Evolutionary conservation across 2,113 vertebrate species (phyloP).

Genomic region (Mixornis gularis): DNA sequence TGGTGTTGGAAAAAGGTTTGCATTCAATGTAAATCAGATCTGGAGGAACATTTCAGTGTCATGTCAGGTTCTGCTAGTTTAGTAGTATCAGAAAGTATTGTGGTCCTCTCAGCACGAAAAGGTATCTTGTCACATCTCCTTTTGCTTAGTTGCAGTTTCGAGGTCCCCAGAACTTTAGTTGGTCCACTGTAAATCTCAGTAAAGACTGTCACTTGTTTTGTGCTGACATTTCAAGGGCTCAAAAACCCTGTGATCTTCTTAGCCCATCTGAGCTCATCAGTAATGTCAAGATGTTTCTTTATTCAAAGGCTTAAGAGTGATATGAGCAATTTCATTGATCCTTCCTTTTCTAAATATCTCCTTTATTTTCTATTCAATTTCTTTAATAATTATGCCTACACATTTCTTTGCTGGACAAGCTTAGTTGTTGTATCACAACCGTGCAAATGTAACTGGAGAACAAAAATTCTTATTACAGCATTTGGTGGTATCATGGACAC

Average conservation of each 20-base stretch:
- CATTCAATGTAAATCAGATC: slow-evolving; percentile 11
- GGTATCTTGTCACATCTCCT: neutral
- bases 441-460: neutral
- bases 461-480: neutral
- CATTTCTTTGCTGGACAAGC: neutral
- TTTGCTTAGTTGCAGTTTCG: neutral
- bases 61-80: neutral
- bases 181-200: neutral
- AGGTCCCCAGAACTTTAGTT: neutral
- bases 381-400: neutral
- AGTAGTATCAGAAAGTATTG: neutral
- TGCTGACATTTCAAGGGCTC: slow-evolving; percentile 15
- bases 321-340: neutral
- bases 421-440: neutral
- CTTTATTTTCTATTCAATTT: neutral
- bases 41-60: slow-evolving; percentile 17
- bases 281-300: neutral
- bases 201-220: neutral
- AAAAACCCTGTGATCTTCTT: neutral
- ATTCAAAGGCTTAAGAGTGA: neutral
- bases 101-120: neutral
- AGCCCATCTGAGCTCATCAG: neutral
- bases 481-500: neutral
- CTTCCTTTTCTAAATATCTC: neutral
- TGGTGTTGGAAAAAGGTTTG: neutral